A percentile compares a stretch with the other conserved stretches of the same genome.
These are phyloP conservation scores for Leptinotarsa texana DNA, from an alignment of 1,140 invertebrate genomes.

Conservation along the genomic window DNA sequence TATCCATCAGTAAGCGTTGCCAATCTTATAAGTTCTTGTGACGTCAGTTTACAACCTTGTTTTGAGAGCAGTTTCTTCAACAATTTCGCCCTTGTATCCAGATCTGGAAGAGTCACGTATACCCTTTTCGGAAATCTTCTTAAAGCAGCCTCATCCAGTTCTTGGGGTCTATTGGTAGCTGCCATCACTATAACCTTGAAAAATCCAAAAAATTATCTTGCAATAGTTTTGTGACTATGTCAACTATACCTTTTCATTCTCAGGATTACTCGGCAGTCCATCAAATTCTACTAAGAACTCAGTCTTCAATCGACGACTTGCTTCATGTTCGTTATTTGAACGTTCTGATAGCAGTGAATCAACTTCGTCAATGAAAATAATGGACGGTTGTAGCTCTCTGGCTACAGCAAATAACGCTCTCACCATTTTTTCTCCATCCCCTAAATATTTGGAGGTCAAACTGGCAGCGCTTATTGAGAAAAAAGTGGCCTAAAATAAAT, in stretches of 20 bases:
- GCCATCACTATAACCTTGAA: slow-evolving; percentile 85
- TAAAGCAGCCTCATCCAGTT: slow-evolving; percentile 91
- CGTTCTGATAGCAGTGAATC: slow-evolving; percentile 92
- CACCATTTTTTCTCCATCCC: slow-evolving; percentile 97
- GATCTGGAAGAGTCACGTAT: slow-evolving; percentile 89
- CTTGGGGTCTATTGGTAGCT: slow-evolving; percentile 94
- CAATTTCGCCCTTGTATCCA: slow-evolving; percentile 75
- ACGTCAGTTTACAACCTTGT: slow-evolving; percentile 74
- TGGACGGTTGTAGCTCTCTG: slow-evolving; percentile 88
- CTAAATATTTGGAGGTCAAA: slow-evolving; percentile 97
- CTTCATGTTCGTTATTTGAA: slow-evolving; percentile 92
- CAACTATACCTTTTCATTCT: slow-evolving; percentile 70
- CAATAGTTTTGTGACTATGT: not conserved
- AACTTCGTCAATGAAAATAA: slow-evolving; percentile 96
- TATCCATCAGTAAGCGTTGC: slow-evolving; percentile 87
- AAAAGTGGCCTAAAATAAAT: slow-evolving; percentile 76
- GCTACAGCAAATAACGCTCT: slow-evolving; percentile 93
- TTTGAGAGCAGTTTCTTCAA: slow-evolving; percentile 77
- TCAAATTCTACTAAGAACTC: slow-evolving; percentile 98
- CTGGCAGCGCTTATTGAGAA: slow-evolving; percentile 97
- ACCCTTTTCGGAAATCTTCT: slow-evolving; percentile 91
- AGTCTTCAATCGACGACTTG: slow-evolving; percentile 94
- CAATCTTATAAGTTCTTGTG: slow-evolving; percentile 73
- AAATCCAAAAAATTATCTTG: not conserved
- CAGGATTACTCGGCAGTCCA: slow-evolving; percentile 77